Base-by-base conservation (phyloP, 1,140 invertebrate species). In the Chlorops oryzae region DNA sequence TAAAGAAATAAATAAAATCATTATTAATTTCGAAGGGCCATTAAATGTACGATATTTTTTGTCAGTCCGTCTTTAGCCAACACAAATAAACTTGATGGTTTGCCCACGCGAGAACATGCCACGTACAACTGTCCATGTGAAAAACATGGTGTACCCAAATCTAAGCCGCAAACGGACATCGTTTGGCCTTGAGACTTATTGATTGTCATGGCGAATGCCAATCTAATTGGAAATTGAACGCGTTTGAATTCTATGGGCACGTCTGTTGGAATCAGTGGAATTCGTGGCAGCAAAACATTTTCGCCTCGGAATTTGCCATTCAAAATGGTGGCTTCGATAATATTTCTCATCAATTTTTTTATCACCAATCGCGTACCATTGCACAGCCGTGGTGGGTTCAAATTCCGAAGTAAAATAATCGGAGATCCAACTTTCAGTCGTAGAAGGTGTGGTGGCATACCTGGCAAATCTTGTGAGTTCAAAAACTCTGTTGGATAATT, bases 101-200 rank as follows among this genome's bases (percentile, higher is more conserved):
- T 59, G 39, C 51, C 59, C 27, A 60, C 51, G 6, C 50, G 43
- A 5, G 44, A 52, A 41, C 50, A 64, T 7, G 69, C 75, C 35
- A 77, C 70, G 58, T 78, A 74, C 21, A 75, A 57, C 63, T 75
- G 71, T 9, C 67, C 74, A 59, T 74, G 72, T 18, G 67, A 59
- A 43, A 75, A 75, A 54, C 64, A 67, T 53, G 60, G 48, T 25
- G 57, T 59, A 59, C 62, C 55, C 17, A 77, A 66, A 53, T 72
- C 53, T 47, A 77, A 48, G 24, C 69, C 69, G 55, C 58, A 71
- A 59, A 63, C 59, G 37, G 55, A 54, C 57, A 71, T 55, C 51
- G 62, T 63, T 67, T 80, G 75, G 13, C 73, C 79, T 66, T 81
- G 76, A 13, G 74, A 70, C 61, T 81, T 78, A 56, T 77, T 79